A percentile compares a stretch with the other conserved stretches of the same genome.
Conservation (phyloP, 2,888 invertebrate genomes). For the Lathronympha strigana region DNA sequence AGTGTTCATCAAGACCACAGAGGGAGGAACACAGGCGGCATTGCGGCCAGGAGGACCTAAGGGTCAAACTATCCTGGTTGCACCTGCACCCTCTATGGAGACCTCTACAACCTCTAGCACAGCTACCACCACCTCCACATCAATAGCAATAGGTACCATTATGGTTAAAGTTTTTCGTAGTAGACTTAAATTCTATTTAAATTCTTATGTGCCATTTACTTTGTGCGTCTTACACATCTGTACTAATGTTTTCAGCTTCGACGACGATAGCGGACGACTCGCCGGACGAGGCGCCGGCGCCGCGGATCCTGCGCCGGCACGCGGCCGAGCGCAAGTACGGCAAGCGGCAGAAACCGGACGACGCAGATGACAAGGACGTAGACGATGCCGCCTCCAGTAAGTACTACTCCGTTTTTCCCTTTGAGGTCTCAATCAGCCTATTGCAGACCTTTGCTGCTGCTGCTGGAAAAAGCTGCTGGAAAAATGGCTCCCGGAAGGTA, state of each 20-base stretch:
- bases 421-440: too few relatives aligned
- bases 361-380: constrained; percentile 61
- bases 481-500: too few relatives aligned
- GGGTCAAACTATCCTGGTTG: constrained; percentile 77
- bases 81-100: constrained; percentile 61
- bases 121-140: constrained; percentile 48
- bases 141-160: constrained; percentile 45
- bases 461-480: too few relatives aligned
- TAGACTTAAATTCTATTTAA: too few relatives aligned
- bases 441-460: too few relatives aligned
- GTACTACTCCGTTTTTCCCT: too few relatives aligned
- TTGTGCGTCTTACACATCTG: too few relatives aligned
- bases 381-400: constrained; percentile 53
- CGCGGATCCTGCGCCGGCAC: constrained; percentile 66
- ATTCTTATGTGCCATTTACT: too few relatives aligned
- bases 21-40: constrained; percentile 68
- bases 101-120: constrained; percentile 48
- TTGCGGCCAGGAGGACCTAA: constrained; percentile 69
- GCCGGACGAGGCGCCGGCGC: constrained; percentile 58
- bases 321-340: constrained; percentile 73
- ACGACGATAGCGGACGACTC: constrained; percentile 58
- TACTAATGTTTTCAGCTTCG: constrained; percentile 42
- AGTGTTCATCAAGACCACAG: constrained; percentile 79
- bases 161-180: not conserved
- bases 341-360: constrained; percentile 73